phyloP scores from a whole-genome alignment of 2,797 vertebrate species.

The Pseudocheirus occidentalis region DNA sequence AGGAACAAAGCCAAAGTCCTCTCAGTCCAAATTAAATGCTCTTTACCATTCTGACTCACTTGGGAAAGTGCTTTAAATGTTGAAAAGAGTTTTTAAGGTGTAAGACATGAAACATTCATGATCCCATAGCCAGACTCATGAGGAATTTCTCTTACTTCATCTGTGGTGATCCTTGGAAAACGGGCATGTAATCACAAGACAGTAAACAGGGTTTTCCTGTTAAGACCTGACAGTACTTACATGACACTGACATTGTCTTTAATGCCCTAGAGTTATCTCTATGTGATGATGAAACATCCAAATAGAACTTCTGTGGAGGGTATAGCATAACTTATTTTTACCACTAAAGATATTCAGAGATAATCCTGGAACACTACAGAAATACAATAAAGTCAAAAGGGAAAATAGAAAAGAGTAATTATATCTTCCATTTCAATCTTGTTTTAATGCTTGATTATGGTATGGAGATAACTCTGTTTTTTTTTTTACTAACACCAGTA shows the following conservation, averaged over 20 bases:
- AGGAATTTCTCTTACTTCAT: not conserved
- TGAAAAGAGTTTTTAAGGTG: not conserved
- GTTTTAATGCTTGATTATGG: not conserved
- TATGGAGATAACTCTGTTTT: not conserved
- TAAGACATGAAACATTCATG: not conserved
- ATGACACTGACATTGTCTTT: not conserved
- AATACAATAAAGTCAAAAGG: not conserved
- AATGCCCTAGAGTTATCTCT: not conserved
- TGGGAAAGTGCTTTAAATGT: not conserved
- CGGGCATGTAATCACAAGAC: not conserved
- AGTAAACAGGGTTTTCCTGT: not conserved
- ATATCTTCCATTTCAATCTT: not conserved
- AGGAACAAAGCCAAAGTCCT: not conserved
- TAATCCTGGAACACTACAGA: not conserved
- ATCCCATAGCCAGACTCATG: not conserved
- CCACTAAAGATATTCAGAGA: not conserved
- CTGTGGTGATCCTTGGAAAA: not conserved
- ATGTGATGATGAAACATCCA: not conserved
- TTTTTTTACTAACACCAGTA: not conserved
- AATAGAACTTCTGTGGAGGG: not conserved
- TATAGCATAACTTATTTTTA: not conserved
- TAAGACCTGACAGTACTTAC: not conserved
- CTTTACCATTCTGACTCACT: not conserved
- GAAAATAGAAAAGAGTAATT: not conserved
- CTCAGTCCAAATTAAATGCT: not conserved